Base-by-base conservation (phyloP, 2,797 vertebrate species). In the Lutjanus argentimaculatus region DNA sequence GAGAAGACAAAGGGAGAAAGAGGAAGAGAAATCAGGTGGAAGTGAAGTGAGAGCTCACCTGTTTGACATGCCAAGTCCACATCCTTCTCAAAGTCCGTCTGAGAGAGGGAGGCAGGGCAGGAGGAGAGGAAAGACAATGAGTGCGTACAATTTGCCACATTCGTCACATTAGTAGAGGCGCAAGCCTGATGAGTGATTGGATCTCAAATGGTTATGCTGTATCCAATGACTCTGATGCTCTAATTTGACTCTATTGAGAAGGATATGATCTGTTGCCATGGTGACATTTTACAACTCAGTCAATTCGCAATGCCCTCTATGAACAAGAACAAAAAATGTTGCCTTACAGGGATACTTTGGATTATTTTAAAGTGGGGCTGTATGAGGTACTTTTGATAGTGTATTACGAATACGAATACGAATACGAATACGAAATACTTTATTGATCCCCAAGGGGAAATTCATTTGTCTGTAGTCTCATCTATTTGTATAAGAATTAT, bases 31-130 rank as follows among this genome's bases (percentile, higher is more conserved):
- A 84, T 63, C 30, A 61, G 55, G 43, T 45, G 75, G 40, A 88
- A 77, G 22, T 67, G 53, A 57, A 77, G 22, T 66, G 53, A 57
- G 19, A 21, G 59, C 96, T 97, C 95, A 99, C 98, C 98, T 95
- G 98, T 99, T 95, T 99, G 98, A 95, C 98, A 99, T 17, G 98
- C 98, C 95, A 99, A 94, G 95, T 99, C 98, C 93, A 99, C 98
- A 25, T 99, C 98, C 95, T 99, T 99, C 96, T 99, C 98, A 96
- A 99, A 99, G 94, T 99, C 98, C 95, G 98, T 97, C 98, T 99
- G 96, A 94, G 36, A 73, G 77, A 71, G 67, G 88, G 88, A 79
- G 93, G 92, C 56, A 90, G 78, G 90, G 69, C 21, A 19, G 70
- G 53, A 81, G 82, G 79, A 89, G 57, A 89, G 77, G 72, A 82